These are phyloP conservation scores for Pachyuromys duprasi DNA, from an alignment of 2,797 vertebrate species.

Conservation along the genomic window DNA sequence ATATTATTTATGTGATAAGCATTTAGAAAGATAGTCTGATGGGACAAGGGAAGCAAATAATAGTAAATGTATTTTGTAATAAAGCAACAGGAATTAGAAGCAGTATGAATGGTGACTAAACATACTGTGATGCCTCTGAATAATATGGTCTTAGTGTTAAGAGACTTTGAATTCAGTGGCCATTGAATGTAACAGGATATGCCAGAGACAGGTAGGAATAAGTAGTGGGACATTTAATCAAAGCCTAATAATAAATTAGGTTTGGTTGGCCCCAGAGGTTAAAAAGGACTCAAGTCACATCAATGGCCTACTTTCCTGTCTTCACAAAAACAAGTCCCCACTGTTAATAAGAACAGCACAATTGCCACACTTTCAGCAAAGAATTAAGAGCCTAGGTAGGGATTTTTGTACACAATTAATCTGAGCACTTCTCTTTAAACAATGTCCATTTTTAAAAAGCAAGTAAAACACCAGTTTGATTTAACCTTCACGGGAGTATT, in stretches of 20 bases:
- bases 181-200: constrained; percentile 36
- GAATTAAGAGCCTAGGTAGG: constrained; percentile 22
- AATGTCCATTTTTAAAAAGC: constrained; percentile 56
- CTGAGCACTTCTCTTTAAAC: neutral
- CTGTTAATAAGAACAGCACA: constrained; percentile 37
- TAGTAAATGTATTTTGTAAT: constrained; percentile 51
- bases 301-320: neutral
- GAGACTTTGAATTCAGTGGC: neutral
- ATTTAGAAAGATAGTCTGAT: constrained; percentile 35
- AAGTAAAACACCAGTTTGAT: constrained; percentile 53
- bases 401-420: constrained; percentile 49
- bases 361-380: constrained; percentile 46
- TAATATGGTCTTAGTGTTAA: constrained; percentile 34
- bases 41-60: constrained; percentile 28
- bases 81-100: constrained; percentile 31
- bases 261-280: neutral
- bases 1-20: constrained; percentile 28
- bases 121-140: neutral
- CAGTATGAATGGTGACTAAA: constrained; percentile 30
- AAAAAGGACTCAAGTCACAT: neutral
- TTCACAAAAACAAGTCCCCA: constrained; percentile 43
- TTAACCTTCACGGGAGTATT: constrained; percentile 58
- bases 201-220: neutral
- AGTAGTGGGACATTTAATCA: constrained; percentile 30
- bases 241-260: neutral